Conservation (phyloP, 2,797 vertebrate genomes). For the Agapornis canus region DNA sequence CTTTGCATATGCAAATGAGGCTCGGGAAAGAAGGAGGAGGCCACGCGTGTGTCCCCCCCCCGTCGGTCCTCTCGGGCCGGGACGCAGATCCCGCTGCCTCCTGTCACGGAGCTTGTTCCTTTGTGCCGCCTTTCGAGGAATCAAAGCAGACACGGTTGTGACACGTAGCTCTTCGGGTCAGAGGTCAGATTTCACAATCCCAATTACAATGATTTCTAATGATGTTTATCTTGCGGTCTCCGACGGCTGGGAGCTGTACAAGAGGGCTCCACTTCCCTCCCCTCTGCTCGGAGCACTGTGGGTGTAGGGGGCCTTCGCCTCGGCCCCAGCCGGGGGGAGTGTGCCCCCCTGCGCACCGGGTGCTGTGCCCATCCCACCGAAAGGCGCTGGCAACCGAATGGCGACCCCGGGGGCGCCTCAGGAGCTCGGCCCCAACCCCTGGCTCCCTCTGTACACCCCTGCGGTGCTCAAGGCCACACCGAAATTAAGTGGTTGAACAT, state of each 20-base stretch:
- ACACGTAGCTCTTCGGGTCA: slow-evolving; percentile 71
- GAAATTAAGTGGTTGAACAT: background rate
- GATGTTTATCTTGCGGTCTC: slow-evolving; percentile 64
- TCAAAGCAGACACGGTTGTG: slow-evolving; percentile 76
- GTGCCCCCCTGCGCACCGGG: background rate
- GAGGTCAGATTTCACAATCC: slow-evolving; percentile 77
- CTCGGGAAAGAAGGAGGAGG: background rate
- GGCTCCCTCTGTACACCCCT: background rate
- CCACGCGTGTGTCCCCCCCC: slow-evolving; percentile 39
- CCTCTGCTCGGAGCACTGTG: background rate
- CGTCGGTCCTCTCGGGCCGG: slow-evolving; percentile 4
- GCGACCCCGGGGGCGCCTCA: accelerated
- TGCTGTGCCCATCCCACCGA: accelerated
- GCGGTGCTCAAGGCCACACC: background rate
- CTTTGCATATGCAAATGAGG: slow-evolving; percentile 43
- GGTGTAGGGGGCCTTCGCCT: background rate
- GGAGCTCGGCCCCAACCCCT: accelerated
- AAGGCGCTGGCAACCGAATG: background rate
- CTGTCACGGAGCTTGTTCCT: slow-evolving; percentile 72
- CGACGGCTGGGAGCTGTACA: slow-evolving; percentile 45
- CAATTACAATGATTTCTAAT: slow-evolving; percentile 72
- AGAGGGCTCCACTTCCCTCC: background rate
- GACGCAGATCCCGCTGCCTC: slow-evolving; percentile 42
- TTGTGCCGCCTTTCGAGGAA: slow-evolving; percentile 74
- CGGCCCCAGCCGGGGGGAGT: background rate